Evolutionary conservation across 2,113 vertebrate species (phyloP).

Genomic region (Solea senegalensis): DNA sequence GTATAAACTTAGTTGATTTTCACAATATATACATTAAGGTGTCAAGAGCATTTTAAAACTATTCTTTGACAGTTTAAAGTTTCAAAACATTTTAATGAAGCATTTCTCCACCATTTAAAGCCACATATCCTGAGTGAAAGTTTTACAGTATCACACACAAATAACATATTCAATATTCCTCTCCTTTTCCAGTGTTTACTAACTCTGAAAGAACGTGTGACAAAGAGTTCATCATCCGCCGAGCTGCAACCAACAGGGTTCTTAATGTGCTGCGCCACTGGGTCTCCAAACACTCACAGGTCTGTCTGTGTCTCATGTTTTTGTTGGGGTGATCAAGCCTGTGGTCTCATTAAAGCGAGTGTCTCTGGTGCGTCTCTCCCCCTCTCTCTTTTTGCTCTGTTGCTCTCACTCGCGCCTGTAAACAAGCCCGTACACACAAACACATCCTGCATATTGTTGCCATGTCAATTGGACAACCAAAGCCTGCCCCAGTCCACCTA

Average conservation of each 20-base stretch:
- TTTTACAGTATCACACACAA: neutral
- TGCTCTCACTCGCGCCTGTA: constrained; percentile 40
- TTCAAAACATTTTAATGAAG: neutral
- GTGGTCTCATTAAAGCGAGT: constrained; percentile 66
- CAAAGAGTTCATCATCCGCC: constrained; percentile 98
- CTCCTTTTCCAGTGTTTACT: constrained; percentile 85
- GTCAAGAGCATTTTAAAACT: too few species aligned
- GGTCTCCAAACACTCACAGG: constrained; percentile 99
- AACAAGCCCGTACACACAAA: constrained; percentile 37
- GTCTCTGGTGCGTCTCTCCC: constrained; percentile 29
- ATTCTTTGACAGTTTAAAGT: too few species aligned
- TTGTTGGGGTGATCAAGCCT: constrained; percentile 31
- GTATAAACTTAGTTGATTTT: too few species aligned
- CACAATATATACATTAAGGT: too few species aligned
- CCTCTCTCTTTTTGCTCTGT: constrained; percentile 29
- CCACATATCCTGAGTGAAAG: neutral
- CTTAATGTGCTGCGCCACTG: constrained; percentile 98
- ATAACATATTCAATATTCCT: neutral
- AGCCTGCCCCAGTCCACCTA: constrained; percentile 16
- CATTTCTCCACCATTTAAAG: neutral
- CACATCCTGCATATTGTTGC: constrained; percentile 28
- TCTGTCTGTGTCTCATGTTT: constrained; percentile 66
- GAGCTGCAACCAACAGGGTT: constrained; percentile 97
- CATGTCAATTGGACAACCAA: constrained; percentile 22
- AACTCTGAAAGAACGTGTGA: constrained; percentile 93